Conservation (phyloP, 2,888 invertebrate genomes). For the Xylophagus ater region DNA sequence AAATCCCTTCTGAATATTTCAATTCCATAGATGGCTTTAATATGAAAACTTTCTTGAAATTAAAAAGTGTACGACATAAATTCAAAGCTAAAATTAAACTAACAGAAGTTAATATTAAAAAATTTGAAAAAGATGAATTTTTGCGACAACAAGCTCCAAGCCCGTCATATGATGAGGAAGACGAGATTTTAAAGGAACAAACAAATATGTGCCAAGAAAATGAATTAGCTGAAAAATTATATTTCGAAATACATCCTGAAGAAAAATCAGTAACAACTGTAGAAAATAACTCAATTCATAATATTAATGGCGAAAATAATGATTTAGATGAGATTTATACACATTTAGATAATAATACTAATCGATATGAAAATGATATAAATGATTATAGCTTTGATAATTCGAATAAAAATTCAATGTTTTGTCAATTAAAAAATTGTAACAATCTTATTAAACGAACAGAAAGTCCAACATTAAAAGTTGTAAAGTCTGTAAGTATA, state of each 20-base stretch:
- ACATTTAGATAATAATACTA: too few species aligned
- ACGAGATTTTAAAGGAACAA: conserved; percentile 25
- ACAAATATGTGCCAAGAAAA: too few species aligned
- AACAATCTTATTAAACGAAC: conserved; percentile 6
- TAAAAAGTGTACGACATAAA: conserved; percentile 48
- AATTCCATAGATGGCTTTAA: conserved; percentile 52
- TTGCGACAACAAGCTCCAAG: conserved; percentile 13
- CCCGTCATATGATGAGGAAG: conserved; percentile 23
- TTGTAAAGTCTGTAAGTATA: conserved; percentile 18
- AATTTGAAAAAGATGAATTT: conserved; percentile 16
- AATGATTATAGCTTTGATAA: too few species aligned
- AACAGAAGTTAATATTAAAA: conserved; percentile 30
- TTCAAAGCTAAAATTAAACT: conserved; percentile 45
- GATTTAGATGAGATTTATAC: too few species aligned
- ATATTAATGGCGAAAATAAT: too few species aligned
- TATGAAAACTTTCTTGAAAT: conserved; percentile 42
- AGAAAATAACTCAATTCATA: too few species aligned
- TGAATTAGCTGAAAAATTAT: too few species aligned
- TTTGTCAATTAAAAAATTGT: conserved; percentile 2
- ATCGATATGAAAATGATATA: too few species aligned
- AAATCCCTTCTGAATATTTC: conserved; percentile 50
- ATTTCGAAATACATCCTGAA: too few species aligned
- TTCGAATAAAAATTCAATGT: conserved; percentile 3
- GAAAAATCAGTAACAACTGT: too few species aligned
- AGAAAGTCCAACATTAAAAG: conserved; percentile 2